These are phyloP conservation scores for Mustelus asterias DNA, from an alignment of 2,113 vertebrate genomes.

Conservation along the genomic window DNA sequence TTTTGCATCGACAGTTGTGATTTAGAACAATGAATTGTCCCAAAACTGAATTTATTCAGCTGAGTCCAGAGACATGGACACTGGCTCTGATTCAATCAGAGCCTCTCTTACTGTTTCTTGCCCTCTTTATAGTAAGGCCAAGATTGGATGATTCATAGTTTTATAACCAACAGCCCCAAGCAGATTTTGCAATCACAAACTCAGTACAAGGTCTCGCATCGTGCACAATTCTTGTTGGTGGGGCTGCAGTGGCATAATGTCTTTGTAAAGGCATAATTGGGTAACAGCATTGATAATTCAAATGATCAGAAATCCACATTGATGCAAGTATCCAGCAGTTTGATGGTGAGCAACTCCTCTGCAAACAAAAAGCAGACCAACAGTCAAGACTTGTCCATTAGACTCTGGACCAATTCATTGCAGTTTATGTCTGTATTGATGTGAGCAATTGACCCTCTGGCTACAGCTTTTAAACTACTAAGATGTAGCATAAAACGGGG, in stretches of 20 bases:
- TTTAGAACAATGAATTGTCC: not conserved
- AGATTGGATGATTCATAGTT: not conserved
- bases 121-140: not conserved
- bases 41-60: not conserved
- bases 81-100: not conserved
- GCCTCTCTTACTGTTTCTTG: not conserved
- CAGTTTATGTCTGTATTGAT: not conserved
- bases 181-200: not conserved
- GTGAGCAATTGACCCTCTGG: not conserved
- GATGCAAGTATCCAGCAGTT: not conserved
- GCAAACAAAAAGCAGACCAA: not conserved
- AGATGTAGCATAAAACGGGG: too few relatives aligned
- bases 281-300: not conserved
- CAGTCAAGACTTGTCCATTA: not conserved
- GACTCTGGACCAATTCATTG: not conserved
- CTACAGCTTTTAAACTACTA: not conserved
- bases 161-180: not conserved
- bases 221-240: not conserved
- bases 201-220: too few relatives aligned
- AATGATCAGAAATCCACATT: not conserved
- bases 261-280: not conserved
- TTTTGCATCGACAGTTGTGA: not conserved
- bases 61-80: not conserved
- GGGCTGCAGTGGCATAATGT: not conserved
- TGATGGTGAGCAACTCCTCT: not conserved